Percentiles rank a stretch among this genome's conserved stretches.
These are phyloP conservation scores for Sebastes minor DNA, from an alignment of 2,797 vertebrate species.

Conservation along the genomic window DNA sequence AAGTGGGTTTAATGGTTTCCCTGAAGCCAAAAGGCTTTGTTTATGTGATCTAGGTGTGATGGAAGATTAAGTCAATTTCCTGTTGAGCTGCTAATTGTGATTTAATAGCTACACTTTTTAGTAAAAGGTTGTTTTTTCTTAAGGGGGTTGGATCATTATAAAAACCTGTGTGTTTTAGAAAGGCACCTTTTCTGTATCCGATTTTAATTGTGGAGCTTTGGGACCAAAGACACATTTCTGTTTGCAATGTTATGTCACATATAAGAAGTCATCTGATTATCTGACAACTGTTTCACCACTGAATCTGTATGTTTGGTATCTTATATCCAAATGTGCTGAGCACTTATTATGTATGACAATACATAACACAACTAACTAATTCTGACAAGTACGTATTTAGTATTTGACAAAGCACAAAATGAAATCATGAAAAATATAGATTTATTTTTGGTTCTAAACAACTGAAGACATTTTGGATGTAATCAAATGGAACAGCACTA, in stretches of 20 bases:
- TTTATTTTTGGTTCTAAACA: slow-evolving; percentile 65
- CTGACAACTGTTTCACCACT: neutral
- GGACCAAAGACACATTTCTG: neutral
- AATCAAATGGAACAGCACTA: slow-evolving; percentile 14
- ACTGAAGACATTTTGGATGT: slow-evolving; percentile 7
- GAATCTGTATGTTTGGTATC: neutral
- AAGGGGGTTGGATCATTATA: neutral
- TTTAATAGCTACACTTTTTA: neutral
- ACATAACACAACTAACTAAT: neutral
- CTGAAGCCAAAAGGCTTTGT: neutral
- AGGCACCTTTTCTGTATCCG: neutral
- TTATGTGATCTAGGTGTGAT: neutral
- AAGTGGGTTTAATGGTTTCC: neutral
- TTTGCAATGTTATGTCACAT: neutral
- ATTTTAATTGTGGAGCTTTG: neutral
- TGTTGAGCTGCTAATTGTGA: neutral
- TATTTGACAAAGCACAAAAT: neutral
- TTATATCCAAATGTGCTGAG: neutral
- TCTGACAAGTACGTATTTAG: neutral
- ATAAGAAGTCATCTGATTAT: neutral
- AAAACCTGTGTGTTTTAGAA: neutral
- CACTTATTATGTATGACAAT: neutral
- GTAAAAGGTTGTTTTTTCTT: neutral
- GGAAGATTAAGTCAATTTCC: neutral
- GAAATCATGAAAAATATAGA: slow-evolving; percentile 68